Evolutionary conservation across 2,113 vertebrate genomes (phyloP), one percentile per base, ranked within the genome.

Genomic region (Scomber colias): DNA sequence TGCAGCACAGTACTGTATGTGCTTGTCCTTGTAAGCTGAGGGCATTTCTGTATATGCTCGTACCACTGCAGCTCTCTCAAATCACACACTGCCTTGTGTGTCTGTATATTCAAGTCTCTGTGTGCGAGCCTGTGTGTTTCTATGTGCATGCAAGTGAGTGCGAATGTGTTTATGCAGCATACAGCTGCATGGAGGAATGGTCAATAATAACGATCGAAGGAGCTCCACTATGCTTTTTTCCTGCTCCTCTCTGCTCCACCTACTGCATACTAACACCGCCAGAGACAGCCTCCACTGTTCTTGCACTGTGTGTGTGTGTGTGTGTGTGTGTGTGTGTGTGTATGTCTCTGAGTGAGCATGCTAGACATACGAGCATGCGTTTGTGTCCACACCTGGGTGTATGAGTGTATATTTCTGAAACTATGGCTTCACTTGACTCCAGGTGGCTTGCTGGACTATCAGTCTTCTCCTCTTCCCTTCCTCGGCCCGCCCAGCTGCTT

Each of bases 141-240:
- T 76, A 4, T 56, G 54, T 60, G 40, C 48, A 56, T 64, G 64
- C 46, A 24, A 44, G 49, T 50, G 56, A 63, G 75, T 81, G 81
- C 68, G 70, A 82, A 88, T 85, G 75, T 87, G 86, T 90, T 79
- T 77, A 77, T 79, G 89, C 80, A 77, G 84, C 73, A 83, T 45
- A 59, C 72, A 74, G 84, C 75, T 87, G 85, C 79, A 75, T 71
- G 66, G 84, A 87, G 74, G 57, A 67, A 15, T 69, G 75, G 87
- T 94, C 91, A 95, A 94, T 93, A 95, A 93, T 89, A 94, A 93
- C 4, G 71, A 92, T 93, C 81, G 13, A 83, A 85, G 80, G 63
- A 79, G 76, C 77, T 89, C 76, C 89, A 53, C 82, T 89, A 81
- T 3, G 86, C 89, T 84, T 79, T 27, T 84, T 85, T 82, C 71